A percentile compares a stretch with the other conserved stretches of the same genome.
Conservation (phyloP, 2,113 vertebrate species). For the Andinoacara biseriatus region DNA sequence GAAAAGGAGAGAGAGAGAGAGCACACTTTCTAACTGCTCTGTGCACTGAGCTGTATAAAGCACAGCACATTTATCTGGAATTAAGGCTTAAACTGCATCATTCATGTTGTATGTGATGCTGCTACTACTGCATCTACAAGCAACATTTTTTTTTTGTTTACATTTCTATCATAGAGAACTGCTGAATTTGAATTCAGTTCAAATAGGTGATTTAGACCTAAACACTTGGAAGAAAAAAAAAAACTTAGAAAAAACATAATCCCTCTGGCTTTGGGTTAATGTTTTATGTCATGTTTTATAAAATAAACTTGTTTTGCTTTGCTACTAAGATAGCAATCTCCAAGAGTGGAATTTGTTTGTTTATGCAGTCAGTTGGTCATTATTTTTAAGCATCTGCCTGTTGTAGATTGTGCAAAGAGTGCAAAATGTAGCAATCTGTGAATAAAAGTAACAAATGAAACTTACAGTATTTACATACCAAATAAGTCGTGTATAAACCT, state of each 20-base stretch:
- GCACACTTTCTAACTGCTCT: not conserved
- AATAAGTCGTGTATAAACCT: not conserved
- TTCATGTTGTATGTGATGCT: not conserved
- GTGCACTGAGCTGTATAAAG: not conserved
- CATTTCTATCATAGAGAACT: not conserved
- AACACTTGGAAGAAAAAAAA: not conserved
- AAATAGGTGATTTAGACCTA: not conserved
- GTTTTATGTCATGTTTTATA: not conserved
- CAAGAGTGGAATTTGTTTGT: slow-evolving; percentile 9
- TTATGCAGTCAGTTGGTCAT: not conserved
- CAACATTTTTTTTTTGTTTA: not conserved
- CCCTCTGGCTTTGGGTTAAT: not conserved
- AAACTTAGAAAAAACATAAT: not conserved
- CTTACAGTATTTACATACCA: not conserved
- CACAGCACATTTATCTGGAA: slow-evolving; percentile 1
- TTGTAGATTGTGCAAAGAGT: not conserved
- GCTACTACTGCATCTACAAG: not conserved
- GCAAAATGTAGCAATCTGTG: not conserved
- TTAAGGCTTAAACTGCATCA: not conserved
- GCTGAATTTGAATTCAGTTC: not conserved
- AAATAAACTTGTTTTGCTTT: not conserved
- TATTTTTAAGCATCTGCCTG: not conserved
- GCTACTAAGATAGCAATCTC: slow-evolving; percentile 17
- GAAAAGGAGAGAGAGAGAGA: fast-evolving
- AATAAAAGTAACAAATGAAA: not conserved